phyloP scores from a whole-genome alignment of 2,797 vertebrate species.

The Myotis daubentonii region DNA sequence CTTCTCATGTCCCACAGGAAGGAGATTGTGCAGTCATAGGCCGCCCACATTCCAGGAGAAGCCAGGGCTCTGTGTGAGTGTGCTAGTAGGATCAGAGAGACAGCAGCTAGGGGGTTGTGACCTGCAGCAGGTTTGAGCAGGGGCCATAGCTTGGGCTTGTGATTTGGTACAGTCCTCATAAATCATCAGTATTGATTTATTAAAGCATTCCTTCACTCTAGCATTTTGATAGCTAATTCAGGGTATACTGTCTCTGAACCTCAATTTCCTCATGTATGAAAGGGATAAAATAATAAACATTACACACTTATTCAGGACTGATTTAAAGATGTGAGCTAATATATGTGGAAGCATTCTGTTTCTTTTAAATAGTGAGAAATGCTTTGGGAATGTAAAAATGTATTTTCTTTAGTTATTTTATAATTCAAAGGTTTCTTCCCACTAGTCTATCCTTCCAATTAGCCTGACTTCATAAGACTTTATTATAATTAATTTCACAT shows the following conservation, averaged over 20 bases:
- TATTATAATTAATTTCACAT: slow-evolving; percentile 28
- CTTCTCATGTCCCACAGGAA: no score
- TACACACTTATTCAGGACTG: background rate
- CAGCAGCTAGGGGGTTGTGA: no score
- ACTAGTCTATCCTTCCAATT: background rate
- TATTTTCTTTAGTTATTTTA: background rate
- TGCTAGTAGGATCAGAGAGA: background rate
- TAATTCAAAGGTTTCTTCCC: slow-evolving; percentile 26
- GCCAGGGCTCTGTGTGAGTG: background rate
- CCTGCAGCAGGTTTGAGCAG: no score
- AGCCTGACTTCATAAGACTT: slow-evolving; percentile 3
- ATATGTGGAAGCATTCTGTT: background rate
- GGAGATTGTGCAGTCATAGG: rapidly evolving
- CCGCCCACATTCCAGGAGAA: background rate
- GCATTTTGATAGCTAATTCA: background rate
- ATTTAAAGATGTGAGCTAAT: background rate
- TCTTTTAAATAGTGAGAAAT: background rate
- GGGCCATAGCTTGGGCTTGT: background rate
- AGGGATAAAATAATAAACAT: background rate
- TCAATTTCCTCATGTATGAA: background rate
- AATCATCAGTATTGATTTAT: background rate
- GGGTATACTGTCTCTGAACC: background rate
- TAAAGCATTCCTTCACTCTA: background rate
- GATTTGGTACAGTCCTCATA: background rate
- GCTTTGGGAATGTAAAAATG: background rate